Conservation (phyloP, 2,113 vertebrate species). For the Myotis lucifugus region DNA sequence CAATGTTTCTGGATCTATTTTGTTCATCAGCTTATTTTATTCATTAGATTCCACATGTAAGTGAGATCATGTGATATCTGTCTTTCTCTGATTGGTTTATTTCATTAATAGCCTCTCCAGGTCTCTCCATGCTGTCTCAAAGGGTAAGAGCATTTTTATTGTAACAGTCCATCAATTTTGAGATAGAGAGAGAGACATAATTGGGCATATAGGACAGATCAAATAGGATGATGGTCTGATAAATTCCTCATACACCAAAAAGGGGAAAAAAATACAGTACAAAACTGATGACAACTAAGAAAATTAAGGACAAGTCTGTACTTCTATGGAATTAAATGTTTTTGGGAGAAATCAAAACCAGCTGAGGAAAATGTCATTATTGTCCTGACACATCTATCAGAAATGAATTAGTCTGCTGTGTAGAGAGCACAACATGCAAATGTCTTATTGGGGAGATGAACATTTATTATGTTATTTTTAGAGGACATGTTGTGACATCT, state of each 20-base stretch:
- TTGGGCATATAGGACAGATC: not conserved
- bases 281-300: not conserved
- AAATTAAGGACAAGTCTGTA: not conserved
- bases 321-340: slow-evolving; percentile 1
- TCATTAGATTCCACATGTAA: no score
- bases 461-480: slow-evolving; percentile 64
- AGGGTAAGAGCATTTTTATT: not conserved
- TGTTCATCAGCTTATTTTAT: no score
- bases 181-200: not conserved
- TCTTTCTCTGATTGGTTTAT: no score
- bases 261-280: not conserved
- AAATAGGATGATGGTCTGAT: not conserved
- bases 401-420: not conserved
- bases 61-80: no score
- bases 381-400: slow-evolving; percentile 10
- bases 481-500: not conserved
- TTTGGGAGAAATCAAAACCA: slow-evolving; percentile 20
- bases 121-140: no score
- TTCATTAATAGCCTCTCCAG: no score
- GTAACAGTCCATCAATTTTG: not conserved
- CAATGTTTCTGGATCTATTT: no score
- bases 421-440: not conserved
- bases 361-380: not conserved
- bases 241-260: not conserved
- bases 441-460: not conserved